Conservation (phyloP, 2,888 invertebrate species). For the Colletes collaris region DNA sequence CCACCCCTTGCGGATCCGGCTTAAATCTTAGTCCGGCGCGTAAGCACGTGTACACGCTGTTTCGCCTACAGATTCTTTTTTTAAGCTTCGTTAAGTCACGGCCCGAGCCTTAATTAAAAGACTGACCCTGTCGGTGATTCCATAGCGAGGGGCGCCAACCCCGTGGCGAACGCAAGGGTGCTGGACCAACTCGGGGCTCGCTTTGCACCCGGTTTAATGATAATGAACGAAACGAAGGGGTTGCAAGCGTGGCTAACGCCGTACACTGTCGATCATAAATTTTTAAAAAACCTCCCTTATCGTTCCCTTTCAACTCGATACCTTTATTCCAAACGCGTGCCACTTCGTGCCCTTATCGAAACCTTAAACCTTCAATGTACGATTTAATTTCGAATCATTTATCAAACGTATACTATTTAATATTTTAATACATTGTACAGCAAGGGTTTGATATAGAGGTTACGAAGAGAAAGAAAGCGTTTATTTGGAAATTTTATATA, state of each 20-base stretch:
- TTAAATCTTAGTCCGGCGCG: conserved; percentile 47
- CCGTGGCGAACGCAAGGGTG: conserved; percentile 39
- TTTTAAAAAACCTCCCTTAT: background rate
- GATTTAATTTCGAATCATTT: too few species aligned
- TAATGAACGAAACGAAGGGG: conserved; percentile 35
- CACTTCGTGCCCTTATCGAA: too few species aligned
- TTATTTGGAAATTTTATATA: too few species aligned
- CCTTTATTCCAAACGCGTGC: too few species aligned
- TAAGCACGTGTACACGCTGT: conserved; percentile 29
- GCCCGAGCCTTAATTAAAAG: conserved; percentile 59
- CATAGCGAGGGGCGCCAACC: conserved; percentile 11
- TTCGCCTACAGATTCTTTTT: conserved; percentile 34
- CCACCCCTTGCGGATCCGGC: conserved; percentile 30
- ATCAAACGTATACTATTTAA: too few species aligned
- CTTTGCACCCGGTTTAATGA: conserved; percentile 24
- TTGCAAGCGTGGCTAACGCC: background rate
- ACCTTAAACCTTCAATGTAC: too few species aligned
- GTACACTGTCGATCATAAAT: conserved; percentile 6
- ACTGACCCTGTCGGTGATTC: conserved; percentile 39
- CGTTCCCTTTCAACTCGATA: too few species aligned
- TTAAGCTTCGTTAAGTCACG: conserved; percentile 54
- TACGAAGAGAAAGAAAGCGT: too few species aligned
- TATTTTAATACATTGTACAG: too few species aligned
- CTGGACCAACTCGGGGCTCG: conserved; percentile 2
- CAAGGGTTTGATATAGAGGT: too few species aligned